phyloP scores from a whole-genome alignment of 2,797 vertebrate species.

The Apogon hyalosoma region DNA sequence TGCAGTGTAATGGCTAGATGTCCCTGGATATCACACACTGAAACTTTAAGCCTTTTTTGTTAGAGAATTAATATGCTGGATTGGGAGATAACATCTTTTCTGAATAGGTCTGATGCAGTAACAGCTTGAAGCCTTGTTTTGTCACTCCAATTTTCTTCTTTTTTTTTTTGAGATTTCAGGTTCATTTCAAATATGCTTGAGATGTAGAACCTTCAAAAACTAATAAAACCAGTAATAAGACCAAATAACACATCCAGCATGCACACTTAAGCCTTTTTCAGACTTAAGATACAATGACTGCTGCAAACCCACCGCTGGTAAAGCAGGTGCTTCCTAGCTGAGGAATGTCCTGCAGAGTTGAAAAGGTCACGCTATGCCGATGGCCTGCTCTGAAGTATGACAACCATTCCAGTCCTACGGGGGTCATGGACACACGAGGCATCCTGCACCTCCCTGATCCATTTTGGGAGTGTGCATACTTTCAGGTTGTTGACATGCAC shows the following conservation, averaged over 20 bases:
- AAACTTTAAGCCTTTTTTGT: no score
- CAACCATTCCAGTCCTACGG: slow-evolving; percentile 43
- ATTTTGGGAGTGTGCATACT: slow-evolving; percentile 37
- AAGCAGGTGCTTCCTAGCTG: slow-evolving; percentile 64
- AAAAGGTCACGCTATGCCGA: slow-evolving; percentile 63
- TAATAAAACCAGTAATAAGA: not conserved
- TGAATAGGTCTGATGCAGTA: no score
- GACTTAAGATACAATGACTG: slow-evolving; percentile 19
- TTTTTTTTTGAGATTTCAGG: no score
- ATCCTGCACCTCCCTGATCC: slow-evolving; percentile 30
- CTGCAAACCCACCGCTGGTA: not conserved
- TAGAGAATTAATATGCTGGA: no score
- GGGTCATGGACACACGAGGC: slow-evolving; percentile 40
- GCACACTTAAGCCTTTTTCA: slow-evolving; percentile 13
- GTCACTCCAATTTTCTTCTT: no score
- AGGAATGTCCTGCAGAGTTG: slow-evolving; percentile 69
- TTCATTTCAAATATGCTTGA: no score
- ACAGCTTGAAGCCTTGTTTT: no score
- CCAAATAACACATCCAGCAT: slow-evolving; percentile 16
- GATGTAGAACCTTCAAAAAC: no score
- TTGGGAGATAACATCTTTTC: no score
- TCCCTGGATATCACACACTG: no score
- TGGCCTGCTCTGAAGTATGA: slow-evolving; percentile 50
- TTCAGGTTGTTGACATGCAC: slow-evolving; percentile 40
- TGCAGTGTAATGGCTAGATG: no score